phyloP scores from a whole-genome alignment of 2,888 invertebrate genomes.

The Villa cingulata region DNA sequence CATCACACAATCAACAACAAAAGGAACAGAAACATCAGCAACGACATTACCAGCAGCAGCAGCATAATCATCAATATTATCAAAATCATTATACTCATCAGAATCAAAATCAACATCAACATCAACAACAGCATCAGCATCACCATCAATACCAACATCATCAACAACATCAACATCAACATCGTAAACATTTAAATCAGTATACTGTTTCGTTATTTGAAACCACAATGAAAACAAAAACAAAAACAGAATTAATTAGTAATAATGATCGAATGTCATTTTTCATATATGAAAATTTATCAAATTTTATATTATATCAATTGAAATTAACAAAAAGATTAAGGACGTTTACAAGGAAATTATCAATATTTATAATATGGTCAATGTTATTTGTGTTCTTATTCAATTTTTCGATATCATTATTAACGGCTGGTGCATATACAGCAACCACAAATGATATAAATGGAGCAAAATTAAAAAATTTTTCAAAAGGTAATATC shows the following conservation, averaged over 20 bases:
- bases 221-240: too few species aligned
- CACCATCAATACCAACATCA: not conserved
- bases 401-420: slow-evolving; percentile 7
- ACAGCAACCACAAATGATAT: slow-evolving; percentile 4
- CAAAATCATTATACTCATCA: too few species aligned
- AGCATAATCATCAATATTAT: not conserved
- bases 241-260: too few species aligned
- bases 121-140: not conserved
- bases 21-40: not conserved
- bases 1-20: not conserved
- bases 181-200: not conserved
- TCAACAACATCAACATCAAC: not conserved
- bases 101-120: not conserved
- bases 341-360: slow-evolving; percentile 5
- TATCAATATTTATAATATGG: slow-evolving; percentile 3
- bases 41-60: not conserved
- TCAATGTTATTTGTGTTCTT: slow-evolving; percentile 6
- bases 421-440: slow-evolving; percentile 5
- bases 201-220: too few species aligned
- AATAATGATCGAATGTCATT: too few species aligned
- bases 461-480: slow-evolving; percentile 2
- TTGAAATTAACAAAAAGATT: not conserved
- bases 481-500: slow-evolving; percentile 4
- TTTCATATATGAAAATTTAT: too few species aligned
- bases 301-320: too few species aligned